These are phyloP conservation scores for Orycteropus afer DNA, from an alignment of 2,113 vertebrate species.

Conservation along the genomic window DNA sequence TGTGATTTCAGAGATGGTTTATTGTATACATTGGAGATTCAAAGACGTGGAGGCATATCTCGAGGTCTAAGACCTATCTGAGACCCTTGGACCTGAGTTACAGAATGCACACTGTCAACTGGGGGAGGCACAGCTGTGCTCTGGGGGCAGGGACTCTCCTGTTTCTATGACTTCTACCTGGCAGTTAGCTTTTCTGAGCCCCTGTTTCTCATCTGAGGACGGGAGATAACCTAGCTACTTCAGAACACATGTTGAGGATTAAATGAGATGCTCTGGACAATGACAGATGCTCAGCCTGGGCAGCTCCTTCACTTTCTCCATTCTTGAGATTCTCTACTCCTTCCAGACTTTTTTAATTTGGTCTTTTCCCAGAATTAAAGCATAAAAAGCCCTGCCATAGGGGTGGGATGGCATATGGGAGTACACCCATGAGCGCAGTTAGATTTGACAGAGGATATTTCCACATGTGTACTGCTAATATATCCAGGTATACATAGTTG, in stretches of 20 bases:
- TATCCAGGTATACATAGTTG: no score
- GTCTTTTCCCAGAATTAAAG: background rate
- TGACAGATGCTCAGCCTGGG: background rate
- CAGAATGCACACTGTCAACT: rapidly evolving
- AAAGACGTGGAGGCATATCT: background rate
- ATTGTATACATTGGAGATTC: background rate
- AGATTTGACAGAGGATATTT: no score
- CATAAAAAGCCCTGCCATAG: background rate
- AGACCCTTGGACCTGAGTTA: background rate
- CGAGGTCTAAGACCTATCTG: background rate
- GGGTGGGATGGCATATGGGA: no score
- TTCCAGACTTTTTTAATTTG: background rate
- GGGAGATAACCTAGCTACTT: background rate
- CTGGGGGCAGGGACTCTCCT: background rate
- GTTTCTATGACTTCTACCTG: background rate
- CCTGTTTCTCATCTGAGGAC: background rate
- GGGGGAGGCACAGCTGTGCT: background rate
- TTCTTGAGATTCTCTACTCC: background rate
- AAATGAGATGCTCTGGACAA: background rate
- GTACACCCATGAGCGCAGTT: no score
- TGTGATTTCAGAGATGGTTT: background rate
- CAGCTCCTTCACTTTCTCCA: background rate
- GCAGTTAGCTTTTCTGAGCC: background rate
- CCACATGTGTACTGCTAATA: no score
- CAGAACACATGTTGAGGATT: background rate